Evolutionary conservation across 2,888 invertebrate species (phyloP).

Genomic region (Acholoe squamosa): DNA sequence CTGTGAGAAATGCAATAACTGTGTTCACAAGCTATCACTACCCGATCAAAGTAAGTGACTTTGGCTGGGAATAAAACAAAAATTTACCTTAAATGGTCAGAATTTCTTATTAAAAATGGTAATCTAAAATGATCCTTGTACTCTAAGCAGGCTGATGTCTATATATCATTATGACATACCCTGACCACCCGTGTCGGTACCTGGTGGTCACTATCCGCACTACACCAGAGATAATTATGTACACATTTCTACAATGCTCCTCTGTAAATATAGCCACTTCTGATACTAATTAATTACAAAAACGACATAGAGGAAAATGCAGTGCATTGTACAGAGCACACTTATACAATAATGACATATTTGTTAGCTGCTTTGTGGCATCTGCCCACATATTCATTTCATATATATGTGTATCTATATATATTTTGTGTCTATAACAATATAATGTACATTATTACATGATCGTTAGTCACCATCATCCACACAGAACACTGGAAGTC

Average conservation of each 20-base stretch:
- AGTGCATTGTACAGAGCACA: conserved; percentile 38
- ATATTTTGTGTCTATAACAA: conserved; percentile 28
- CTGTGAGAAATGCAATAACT: neutral
- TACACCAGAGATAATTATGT: neutral
- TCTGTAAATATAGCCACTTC: conserved; percentile 34
- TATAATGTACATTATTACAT: conserved; percentile 35
- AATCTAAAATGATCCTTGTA: conserved; percentile 11
- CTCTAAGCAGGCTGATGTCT: conserved; percentile 9
- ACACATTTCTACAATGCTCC: conserved; percentile 13
- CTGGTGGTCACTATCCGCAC: neutral
- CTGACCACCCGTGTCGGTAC: conserved; percentile 14
- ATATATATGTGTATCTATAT: conserved; percentile 23
- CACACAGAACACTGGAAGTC: conserved; percentile 3
- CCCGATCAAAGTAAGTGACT: neutral
- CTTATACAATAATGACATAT: conserved; percentile 3
- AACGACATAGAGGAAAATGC: conserved; percentile 30
- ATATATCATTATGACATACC: neutral
- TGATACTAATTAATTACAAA: neutral
- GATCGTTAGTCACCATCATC: conserved; percentile 31
- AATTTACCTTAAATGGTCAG: neutral
- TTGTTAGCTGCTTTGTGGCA: conserved; percentile 41
- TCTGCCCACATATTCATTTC: conserved; percentile 19
- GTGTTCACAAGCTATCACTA: neutral
- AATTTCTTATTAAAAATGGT: neutral
- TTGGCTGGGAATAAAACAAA: neutral